phyloP scores from a whole-genome alignment of 2,797 vertebrate genomes.

The Scolopax bukidnonensis region DNA sequence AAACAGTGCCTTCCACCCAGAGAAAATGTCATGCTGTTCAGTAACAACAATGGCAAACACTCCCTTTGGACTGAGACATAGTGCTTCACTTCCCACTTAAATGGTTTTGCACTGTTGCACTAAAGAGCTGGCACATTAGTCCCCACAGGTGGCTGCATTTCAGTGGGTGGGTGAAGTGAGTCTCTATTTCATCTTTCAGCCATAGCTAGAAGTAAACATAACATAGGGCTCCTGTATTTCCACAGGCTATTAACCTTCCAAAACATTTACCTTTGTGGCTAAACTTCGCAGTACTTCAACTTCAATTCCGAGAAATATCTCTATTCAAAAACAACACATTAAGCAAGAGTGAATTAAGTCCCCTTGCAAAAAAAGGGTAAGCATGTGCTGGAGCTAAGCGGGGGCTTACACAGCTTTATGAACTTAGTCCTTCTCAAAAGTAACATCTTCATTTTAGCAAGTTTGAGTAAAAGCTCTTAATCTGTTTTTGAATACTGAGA shows the following conservation, averaged over 20 bases:
- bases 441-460: neutral
- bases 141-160: slow-evolving; percentile 58
- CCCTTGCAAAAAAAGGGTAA: neutral
- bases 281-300: neutral
- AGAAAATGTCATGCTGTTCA: neutral
- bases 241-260: slow-evolving; percentile 56
- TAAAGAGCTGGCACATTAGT: slow-evolving; percentile 42
- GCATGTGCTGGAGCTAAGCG: neutral
- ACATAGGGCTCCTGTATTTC: slow-evolving; percentile 22
- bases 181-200: slow-evolving; percentile 26
- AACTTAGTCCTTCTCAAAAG: neutral
- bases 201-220: neutral
- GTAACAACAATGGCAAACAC: slow-evolving; percentile 21
- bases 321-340: neutral
- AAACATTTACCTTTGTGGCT: slow-evolving; percentile 38
- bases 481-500: neutral
- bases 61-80: slow-evolving; percentile 8
- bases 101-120: slow-evolving; percentile 33
- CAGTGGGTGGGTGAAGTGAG: neutral
- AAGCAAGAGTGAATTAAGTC: neutral
- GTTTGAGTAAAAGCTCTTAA: neutral
- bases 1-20: neutral
- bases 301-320: neutral
- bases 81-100: slow-evolving; percentile 42
- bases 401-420: neutral